These are phyloP conservation scores for Myxocyprinus asiaticus DNA, from an alignment of 2,113 vertebrate genomes.

Conservation along the genomic window DNA sequence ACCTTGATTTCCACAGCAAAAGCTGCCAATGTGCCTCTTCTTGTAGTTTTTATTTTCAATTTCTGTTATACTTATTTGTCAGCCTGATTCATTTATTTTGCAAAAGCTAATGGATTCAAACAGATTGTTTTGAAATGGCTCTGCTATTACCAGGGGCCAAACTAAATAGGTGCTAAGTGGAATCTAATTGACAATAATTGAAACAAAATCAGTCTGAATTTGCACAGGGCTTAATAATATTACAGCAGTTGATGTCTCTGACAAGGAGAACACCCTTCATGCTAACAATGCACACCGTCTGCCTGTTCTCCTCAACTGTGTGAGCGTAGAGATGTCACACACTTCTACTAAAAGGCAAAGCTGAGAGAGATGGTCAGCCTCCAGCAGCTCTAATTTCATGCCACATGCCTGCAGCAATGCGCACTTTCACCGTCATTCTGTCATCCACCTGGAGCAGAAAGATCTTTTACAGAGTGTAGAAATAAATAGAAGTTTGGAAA, in stretches of 20 bases:
- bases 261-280: constrained; percentile 18
- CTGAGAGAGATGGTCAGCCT: constrained; percentile 42
- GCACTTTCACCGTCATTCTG: constrained; percentile 18
- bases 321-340: constrained; percentile 1
- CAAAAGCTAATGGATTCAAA: too few relatives aligned
- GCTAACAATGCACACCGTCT: constrained; percentile 7
- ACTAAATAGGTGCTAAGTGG: too few relatives aligned
- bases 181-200: too few relatives aligned
- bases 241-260: constrained; percentile 1
- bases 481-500: constrained; percentile 41
- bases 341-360: not conserved
- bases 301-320: not conserved
- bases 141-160: too few relatives aligned
- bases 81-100: too few relatives aligned
- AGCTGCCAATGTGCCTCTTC: too few relatives aligned
- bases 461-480: constrained; percentile 13
- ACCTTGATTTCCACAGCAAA: too few relatives aligned
- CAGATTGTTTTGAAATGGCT: too few relatives aligned
- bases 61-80: too few relatives aligned
- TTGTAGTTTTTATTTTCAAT: too few relatives aligned
- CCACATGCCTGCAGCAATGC: constrained; percentile 2
- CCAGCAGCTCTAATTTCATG: constrained; percentile 35
- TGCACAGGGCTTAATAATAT: not conserved
- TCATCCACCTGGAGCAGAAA: constrained; percentile 2
- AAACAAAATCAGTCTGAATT: too few relatives aligned